Conservation (phyloP, 1,140 invertebrate genomes). For the Calephelis nemesis region DNA sequence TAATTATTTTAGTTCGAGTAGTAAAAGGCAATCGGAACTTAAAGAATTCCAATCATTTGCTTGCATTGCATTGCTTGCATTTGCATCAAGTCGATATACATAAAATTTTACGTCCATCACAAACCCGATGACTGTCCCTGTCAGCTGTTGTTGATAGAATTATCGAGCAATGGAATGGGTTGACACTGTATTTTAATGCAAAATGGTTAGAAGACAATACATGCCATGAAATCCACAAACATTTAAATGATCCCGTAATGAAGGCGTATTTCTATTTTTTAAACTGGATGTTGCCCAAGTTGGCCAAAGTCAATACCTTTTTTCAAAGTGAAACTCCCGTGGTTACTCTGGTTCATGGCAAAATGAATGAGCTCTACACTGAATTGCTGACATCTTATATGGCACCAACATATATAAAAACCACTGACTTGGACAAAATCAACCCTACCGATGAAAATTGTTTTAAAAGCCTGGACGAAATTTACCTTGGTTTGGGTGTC, state of each 20-base stretch:
- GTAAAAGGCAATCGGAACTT: slow-evolving; percentile 18
- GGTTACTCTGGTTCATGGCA: not conserved
- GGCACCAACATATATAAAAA: too few species aligned
- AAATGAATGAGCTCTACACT: not conserved
- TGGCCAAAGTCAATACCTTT: not conserved
- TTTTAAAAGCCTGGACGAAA: too few species aligned
- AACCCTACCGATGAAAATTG: too few species aligned
- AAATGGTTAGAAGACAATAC: not conserved
- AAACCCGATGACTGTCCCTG: not conserved
- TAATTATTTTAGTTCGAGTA: slow-evolving; percentile 19
- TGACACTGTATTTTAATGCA: not conserved
- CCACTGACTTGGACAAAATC: too few species aligned
- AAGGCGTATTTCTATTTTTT: not conserved
- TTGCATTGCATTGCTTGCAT: too few species aligned
- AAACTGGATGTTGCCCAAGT: not conserved
- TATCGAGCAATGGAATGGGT: not conserved
- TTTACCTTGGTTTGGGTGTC: too few species aligned
- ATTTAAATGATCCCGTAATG: not conserved
- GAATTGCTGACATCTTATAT: too few species aligned
- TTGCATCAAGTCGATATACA: not conserved
- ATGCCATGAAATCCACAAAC: not conserved
- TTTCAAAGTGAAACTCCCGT: not conserved
- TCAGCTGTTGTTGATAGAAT: not conserved
- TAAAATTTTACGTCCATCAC: slow-evolving; percentile 45
- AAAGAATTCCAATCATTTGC: slow-evolving; percentile 16